A percentile compares a stretch with the other conserved stretches of the same genome.
phyloP scores from a whole-genome alignment of 2,888 invertebrate genomes.

The Drosophila quinaria region DNA sequence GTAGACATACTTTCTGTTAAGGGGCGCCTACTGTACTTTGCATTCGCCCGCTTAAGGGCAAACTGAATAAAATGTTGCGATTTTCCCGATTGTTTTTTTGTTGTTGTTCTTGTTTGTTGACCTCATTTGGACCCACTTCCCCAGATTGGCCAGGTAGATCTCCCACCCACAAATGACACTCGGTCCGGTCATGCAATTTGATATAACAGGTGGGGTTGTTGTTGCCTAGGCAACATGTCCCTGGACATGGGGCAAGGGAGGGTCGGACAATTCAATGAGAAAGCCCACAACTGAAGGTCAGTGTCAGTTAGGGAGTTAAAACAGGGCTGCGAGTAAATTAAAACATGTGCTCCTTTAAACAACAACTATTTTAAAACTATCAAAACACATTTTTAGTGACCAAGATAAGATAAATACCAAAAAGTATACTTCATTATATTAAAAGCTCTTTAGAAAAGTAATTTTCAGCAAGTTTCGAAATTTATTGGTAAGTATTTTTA shows the following conservation, averaged over 20 bases:
- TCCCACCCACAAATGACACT: slow-evolving; percentile 1
- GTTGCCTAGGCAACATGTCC: slow-evolving; percentile 15
- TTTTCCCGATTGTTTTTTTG: slow-evolving; percentile 33
- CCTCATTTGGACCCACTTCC: slow-evolving; percentile 65
- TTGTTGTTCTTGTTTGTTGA: slow-evolving; percentile 44
- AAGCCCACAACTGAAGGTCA: slow-evolving; percentile 26
- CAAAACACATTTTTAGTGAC: too few species aligned
- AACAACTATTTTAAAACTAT: too few species aligned
- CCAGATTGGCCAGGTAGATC: not conserved
- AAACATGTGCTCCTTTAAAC: slow-evolving; percentile 2
- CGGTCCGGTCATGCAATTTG: slow-evolving; percentile 24
- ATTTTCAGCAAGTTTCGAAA: too few species aligned
- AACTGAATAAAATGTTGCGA: slow-evolving; percentile 35
- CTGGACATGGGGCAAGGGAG: not conserved
- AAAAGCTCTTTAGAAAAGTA: too few species aligned
- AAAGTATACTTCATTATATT: not conserved
- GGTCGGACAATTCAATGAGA: slow-evolving; percentile 29
- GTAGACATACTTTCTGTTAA: slow-evolving; percentile 30
- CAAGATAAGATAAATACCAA: not conserved
- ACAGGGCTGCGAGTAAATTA: not conserved
- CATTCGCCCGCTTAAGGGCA: slow-evolving; percentile 35
- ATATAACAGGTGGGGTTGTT: slow-evolving; percentile 17
- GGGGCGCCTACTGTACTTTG: slow-evolving; percentile 73
- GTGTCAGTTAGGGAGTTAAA: slow-evolving; percentile 18
- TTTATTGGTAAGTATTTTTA: too few species aligned